phyloP scores from a whole-genome alignment of 1,140 invertebrate genomes.

The Apis laboriosa region DNA sequence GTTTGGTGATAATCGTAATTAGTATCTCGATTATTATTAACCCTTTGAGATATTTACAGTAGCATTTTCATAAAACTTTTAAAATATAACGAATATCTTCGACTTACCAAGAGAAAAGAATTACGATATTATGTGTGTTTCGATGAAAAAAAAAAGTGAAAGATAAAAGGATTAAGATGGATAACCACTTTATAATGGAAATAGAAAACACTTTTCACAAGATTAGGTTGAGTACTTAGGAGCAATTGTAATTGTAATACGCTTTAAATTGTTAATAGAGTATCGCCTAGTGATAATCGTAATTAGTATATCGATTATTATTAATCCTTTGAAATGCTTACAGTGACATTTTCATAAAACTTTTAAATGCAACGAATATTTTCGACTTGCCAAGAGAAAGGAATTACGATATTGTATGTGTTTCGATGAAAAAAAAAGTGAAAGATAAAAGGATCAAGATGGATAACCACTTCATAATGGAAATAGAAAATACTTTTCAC shows the following conservation, averaged over 20 bases:
- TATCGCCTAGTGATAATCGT: conserved; percentile 35
- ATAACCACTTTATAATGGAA: neutral
- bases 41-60: too few species aligned
- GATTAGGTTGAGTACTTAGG: conserved; percentile 14
- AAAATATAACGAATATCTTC: too few species aligned
- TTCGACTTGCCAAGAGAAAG: too few species aligned
- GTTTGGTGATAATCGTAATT: neutral
- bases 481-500: conserved; percentile 4
- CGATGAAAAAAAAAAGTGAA: neutral
- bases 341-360: too few species aligned
- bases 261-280: conserved; percentile 78
- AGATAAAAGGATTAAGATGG: neutral
- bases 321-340: too few species aligned
- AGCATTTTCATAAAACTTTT: too few species aligned
- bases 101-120: too few species aligned
- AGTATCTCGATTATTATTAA: too few species aligned
- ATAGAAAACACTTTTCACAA: conserved; percentile 10
- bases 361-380: too few species aligned
- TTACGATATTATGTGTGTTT: too few species aligned
- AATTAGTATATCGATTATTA: too few species aligned
- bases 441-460: neutral
- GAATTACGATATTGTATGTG: too few species aligned
- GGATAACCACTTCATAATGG: neutral
- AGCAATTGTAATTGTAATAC: conserved; percentile 71
- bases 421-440: neutral